These are phyloP conservation scores for Oreonectes daqikongensis DNA, from an alignment of 2,797 vertebrate species.

Conservation along the genomic window DNA sequence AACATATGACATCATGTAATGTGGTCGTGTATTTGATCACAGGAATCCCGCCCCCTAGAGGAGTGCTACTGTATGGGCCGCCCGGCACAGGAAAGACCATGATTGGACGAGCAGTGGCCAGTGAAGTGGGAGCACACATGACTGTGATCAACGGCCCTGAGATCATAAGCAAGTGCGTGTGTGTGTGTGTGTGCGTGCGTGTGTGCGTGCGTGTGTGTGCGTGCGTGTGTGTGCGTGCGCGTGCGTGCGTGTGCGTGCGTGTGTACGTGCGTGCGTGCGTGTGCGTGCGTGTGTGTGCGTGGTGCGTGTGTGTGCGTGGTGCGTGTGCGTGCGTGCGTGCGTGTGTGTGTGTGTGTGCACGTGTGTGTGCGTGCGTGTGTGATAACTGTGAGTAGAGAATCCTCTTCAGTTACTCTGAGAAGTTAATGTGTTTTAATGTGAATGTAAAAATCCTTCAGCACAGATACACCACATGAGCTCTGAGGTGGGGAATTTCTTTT, in stretches of 20 bases:
- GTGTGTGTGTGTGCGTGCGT: conserved; percentile 62
- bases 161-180: conserved; percentile 94
- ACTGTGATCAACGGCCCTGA: conserved; percentile 94
- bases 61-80: conserved; percentile 90
- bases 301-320: too few relatives aligned
- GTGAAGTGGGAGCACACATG: conserved; percentile 88
- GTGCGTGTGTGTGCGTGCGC: not conserved
- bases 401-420: too few relatives aligned
- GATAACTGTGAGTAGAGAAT: too few relatives aligned
- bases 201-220: not conserved
- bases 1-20: conserved; percentile 26
- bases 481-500: too few relatives aligned
- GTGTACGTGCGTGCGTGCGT: too few relatives aligned
- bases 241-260: not conserved
- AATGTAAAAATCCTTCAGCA: too few relatives aligned
- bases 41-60: conserved; percentile 91
- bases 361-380: too few relatives aligned
- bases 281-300: too few relatives aligned
- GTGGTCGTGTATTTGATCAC: conserved; percentile 47
- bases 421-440: too few relatives aligned
- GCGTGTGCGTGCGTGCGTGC: too few relatives aligned
- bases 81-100: conserved; percentile 96
- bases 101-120: conserved; percentile 92
- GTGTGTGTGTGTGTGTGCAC: too few relatives aligned
- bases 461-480: too few relatives aligned